Evolutionary conservation across 1,140 invertebrate genomes (phyloP).

Genomic region (Bilobella aurantiaca): DNA sequence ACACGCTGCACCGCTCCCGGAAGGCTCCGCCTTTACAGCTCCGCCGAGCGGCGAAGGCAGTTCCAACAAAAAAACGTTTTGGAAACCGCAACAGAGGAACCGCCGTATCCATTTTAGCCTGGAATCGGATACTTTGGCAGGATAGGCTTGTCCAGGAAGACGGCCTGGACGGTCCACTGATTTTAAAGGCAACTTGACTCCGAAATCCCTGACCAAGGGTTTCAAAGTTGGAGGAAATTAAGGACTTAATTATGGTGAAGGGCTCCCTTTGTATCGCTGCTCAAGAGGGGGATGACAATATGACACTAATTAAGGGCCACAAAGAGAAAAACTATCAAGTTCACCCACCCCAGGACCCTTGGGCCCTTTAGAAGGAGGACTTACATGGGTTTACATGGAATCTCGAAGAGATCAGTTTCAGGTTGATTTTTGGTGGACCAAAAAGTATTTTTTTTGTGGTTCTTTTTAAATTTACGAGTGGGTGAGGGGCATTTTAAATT

Average conservation of each 20-base stretch:
- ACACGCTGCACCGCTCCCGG: no score
- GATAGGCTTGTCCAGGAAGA: not conserved
- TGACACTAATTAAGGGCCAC: conserved; percentile 1
- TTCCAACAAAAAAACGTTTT: no score
- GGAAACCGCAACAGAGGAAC: not conserved
- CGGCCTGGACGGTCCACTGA: not conserved
- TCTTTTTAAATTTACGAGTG: conserved; percentile 2
- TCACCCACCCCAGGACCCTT: no score
- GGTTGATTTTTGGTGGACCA: not conserved
- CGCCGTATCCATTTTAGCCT: not conserved
- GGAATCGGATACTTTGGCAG: not conserved
- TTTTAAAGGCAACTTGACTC: not conserved
- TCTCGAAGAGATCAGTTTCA: not conserved
- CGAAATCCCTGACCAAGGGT: not conserved
- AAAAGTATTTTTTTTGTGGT: not conserved
- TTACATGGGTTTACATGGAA: not conserved
- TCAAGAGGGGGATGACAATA: not conserved
- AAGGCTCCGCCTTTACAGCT: no score
- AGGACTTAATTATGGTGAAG: conserved; percentile 5
- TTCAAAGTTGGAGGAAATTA: not conserved
- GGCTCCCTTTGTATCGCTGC: not conserved
- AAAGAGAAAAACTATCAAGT: no score
- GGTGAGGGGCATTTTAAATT: not conserved
- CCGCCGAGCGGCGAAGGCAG: no score
- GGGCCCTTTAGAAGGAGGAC: no score